Base-by-base conservation (phyloP, 2,888 invertebrate species). In the Acrobasis consociella region DNA sequence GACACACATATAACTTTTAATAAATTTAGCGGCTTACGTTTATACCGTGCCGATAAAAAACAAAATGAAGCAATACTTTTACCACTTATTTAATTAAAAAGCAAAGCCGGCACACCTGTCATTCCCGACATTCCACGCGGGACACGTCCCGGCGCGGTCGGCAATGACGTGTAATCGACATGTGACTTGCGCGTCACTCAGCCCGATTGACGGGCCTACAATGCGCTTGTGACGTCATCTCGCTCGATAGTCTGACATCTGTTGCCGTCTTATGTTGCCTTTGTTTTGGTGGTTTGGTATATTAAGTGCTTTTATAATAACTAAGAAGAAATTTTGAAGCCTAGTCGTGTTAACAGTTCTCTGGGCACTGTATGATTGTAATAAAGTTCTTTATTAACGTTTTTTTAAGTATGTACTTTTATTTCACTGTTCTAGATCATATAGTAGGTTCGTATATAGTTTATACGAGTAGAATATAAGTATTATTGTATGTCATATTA, bases 91-190 rank as follows among this genome's bases (percentile, higher is more conserved):
- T 50, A 66, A 65, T 61, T 62, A 58, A 62, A 66, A 60, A 63
- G 62, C 53, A 62, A 52, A 50, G 62, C 64, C 58, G 58, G 68
- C 67, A 62, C 69, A 60, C 60, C 60, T 71, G 71, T 72, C 72
- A 74, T 62, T 62, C 52, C 55, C 67, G 71, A 73, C 69, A 78
- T 75, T 73, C 69, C 72, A 71, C 67, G 67, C 68, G 69, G 73
- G 80, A 78, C 76, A 72, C 62, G 69, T 74, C 75, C 75, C 75
- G 71, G 62, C 66, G 71, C 68, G 65, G 65, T 71, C 69, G 63
- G 63, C 70, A 72, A 67, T 81, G 85, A 85, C 81, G 76, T 77
- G 69, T 75, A 81, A 80, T 82, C 76, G 86, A 86, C 84, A 69
- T 82, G 64, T 77, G 83, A 78, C 77, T 76, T 78, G 73, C 65